These are phyloP conservation scores for Folsomia manolachei DNA, from an alignment of 2,888 invertebrate species.

Conservation along the genomic window DNA sequence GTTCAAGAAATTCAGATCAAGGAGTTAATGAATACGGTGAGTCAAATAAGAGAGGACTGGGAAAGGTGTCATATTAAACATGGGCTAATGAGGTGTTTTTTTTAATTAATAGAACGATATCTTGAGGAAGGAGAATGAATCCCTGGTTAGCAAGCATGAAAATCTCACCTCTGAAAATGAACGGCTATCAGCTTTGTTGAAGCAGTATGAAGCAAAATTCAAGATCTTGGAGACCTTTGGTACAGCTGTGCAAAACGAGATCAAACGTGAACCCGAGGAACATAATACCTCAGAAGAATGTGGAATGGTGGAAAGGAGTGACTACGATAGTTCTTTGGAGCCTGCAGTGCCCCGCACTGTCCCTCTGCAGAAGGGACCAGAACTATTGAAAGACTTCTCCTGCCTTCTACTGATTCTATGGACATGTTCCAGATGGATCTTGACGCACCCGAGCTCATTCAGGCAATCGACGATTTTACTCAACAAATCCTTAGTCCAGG, in stretches of 20 bases:
- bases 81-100: not conserved
- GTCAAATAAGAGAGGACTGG: not conserved
- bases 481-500: slow-evolving; percentile 37
- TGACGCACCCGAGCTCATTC: slow-evolving; percentile 45
- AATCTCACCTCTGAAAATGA: slow-evolving; percentile 40
- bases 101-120: slow-evolving; percentile 28
- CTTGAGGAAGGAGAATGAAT: slow-evolving; percentile 24
- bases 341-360: slow-evolving; percentile 50
- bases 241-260: slow-evolving; percentile 15
- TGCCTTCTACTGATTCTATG: slow-evolving; percentile 41
- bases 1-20: slow-evolving; percentile 45
- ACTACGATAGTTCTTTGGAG: slow-evolving; percentile 41
- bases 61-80: not conserved
- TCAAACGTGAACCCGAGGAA: slow-evolving; percentile 9
- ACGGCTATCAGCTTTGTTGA: slow-evolving; percentile 29
- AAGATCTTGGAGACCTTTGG: slow-evolving; percentile 11
- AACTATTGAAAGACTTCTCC: slow-evolving; percentile 40
- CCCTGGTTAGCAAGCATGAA: slow-evolving; percentile 26
- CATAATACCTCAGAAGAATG: not conserved
- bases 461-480: slow-evolving; percentile 44
- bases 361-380: slow-evolving; percentile 51
- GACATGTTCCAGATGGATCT: slow-evolving; percentile 45
- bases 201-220: slow-evolving; percentile 40
- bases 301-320: not conserved
- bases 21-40: slow-evolving; percentile 34